phyloP scores from a whole-genome alignment of 2,888 invertebrate species.

The Pegoplata infirma region DNA sequence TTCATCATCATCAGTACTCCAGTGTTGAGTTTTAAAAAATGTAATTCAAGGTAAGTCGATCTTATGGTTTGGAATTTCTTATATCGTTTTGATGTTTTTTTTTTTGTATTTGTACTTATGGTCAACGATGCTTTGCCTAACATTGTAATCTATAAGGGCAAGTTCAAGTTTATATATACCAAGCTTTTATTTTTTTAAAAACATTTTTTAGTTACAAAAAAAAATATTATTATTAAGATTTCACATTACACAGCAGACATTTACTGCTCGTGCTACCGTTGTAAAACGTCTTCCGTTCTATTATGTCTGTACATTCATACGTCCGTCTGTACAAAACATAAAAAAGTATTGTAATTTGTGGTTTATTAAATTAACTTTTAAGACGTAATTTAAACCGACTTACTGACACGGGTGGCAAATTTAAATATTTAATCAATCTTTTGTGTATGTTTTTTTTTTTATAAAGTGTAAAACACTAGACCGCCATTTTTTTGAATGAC shows the following conservation, averaged over 20 bases:
- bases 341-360: constrained; percentile 22
- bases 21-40: constrained; percentile 29
- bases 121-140: constrained; percentile 56
- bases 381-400: constrained; percentile 16
- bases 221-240: constrained; percentile 4
- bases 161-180: constrained; percentile 47
- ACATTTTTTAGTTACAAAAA: not conserved
- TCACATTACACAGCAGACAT: constrained; percentile 29
- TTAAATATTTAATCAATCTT: not conserved
- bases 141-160: constrained; percentile 50
- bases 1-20: constrained; percentile 42
- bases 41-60: constrained; percentile 57
- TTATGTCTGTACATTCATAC: not conserved
- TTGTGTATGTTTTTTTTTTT: not conserved
- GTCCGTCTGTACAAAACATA: constrained; percentile 1
- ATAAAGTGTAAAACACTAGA: too few relatives aligned
- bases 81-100: constrained; percentile 12
- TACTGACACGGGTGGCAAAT: not conserved
- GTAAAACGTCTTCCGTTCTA: not conserved
- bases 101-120: constrained; percentile 41
- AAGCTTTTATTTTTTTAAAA: constrained; percentile 20
- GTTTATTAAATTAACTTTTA: constrained; percentile 22
- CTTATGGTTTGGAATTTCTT: constrained; percentile 56
- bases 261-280: constrained; percentile 42
- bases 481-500: too few relatives aligned